phyloP scores from a whole-genome alignment of 2,888 invertebrate genomes.

The Carcina quercana region DNA sequence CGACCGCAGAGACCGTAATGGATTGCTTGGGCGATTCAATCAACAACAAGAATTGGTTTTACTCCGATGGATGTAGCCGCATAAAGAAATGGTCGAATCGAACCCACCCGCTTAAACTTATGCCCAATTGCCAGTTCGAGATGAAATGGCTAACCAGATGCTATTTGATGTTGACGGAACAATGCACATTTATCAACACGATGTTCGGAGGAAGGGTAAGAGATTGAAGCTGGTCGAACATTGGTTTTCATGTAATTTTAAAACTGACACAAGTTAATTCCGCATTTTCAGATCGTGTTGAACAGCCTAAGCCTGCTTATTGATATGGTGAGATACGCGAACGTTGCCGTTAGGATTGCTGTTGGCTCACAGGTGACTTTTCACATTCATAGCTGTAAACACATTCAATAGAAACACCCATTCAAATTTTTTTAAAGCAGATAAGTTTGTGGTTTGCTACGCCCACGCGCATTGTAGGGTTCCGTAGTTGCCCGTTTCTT shows the following conservation, averaged over 20 bases:
- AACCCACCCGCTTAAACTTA: slow-evolving; percentile 9
- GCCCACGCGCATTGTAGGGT: too few relatives aligned
- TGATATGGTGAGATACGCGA: slow-evolving; percentile 48
- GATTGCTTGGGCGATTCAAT: slow-evolving; percentile 20
- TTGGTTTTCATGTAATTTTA: too few relatives aligned
- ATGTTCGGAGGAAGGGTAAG: slow-evolving; percentile 54
- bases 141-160: slow-evolving; percentile 37
- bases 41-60: slow-evolving; percentile 33
- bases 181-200: slow-evolving; percentile 44
- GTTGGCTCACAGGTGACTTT: slow-evolving; percentile 46
- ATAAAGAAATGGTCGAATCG: not conserved
- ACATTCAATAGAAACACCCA: too few relatives aligned
- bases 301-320: slow-evolving; percentile 46
- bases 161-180: slow-evolving; percentile 47
- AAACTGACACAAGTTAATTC: not conserved
- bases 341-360: slow-evolving; percentile 37
- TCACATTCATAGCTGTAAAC: too few relatives aligned
- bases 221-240: not conserved
- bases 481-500: too few relatives aligned
- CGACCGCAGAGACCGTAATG: not conserved
- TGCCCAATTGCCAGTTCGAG: slow-evolving; percentile 17
- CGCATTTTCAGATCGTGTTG: slow-evolving; percentile 42
- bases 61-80: slow-evolving; percentile 11
- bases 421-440: too few relatives aligned
- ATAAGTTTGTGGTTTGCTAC: too few relatives aligned